Conservation (phyloP, 1,140 invertebrate genomes). For the Ceratoteleas bidentatus region DNA sequence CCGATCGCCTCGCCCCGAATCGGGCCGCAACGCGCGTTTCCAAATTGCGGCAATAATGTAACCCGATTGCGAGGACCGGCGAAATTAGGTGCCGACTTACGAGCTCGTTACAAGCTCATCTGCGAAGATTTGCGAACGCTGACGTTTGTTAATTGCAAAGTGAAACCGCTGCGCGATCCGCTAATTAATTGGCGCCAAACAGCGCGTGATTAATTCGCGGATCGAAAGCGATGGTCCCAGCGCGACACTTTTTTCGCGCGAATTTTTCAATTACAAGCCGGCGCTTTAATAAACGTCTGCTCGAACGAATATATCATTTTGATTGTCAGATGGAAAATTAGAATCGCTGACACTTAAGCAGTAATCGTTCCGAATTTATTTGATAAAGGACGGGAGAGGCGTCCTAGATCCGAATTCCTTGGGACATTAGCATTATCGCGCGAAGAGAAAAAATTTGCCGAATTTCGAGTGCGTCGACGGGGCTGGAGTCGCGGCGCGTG, state of each 20-base stretch:
- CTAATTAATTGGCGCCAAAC: constrained; percentile 34
- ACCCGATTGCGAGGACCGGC: constrained; percentile 40
- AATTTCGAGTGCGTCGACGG: too few relatives aligned
- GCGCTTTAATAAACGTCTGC: constrained; percentile 46
- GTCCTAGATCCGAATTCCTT: constrained; percentile 66
- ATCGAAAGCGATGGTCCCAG: not conserved
- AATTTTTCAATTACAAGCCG: constrained; percentile 45
- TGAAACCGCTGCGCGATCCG: constrained; percentile 42
- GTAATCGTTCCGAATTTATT: constrained; percentile 69
- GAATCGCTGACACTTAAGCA: constrained; percentile 52
- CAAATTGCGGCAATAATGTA: constrained; percentile 45
- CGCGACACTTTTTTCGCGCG: constrained; percentile 7
- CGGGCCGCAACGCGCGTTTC: too few relatives aligned
- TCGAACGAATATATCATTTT: constrained; percentile 63
- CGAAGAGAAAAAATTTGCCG: constrained; percentile 43
- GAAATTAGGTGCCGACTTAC: constrained; percentile 64
- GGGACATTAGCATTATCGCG: constrained; percentile 60
- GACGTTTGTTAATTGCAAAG: constrained; percentile 59
- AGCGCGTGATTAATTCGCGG: constrained; percentile 8
- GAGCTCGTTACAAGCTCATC: constrained; percentile 65
- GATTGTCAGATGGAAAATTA: constrained; percentile 65
- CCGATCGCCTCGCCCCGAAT: too few relatives aligned
- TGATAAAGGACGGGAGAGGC: constrained; percentile 67
- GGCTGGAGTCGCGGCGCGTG: too few relatives aligned
- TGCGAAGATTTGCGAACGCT: constrained; percentile 54